A percentile compares a stretch with the other conserved stretches of the same genome.
These are phyloP conservation scores for Leiothrix lutea DNA, from an alignment of 2,113 vertebrate species.

Conservation along the genomic window DNA sequence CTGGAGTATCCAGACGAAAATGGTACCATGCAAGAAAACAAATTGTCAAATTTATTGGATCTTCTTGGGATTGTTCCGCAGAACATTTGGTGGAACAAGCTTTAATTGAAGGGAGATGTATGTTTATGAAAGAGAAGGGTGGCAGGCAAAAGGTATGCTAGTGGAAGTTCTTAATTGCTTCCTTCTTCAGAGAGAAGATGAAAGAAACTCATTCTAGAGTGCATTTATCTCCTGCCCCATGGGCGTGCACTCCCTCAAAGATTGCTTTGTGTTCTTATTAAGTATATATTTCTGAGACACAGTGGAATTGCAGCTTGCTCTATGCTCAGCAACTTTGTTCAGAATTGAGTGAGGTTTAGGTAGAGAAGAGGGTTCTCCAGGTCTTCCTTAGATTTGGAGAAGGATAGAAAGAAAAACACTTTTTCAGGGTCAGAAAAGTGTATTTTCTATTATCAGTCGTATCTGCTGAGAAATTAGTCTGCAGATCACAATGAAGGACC, in stretches of 20 bases:
- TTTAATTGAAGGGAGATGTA: background rate
- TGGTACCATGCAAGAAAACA: background rate
- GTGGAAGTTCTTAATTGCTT: background rate
- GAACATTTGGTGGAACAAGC: background rate
- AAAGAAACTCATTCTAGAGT: background rate
- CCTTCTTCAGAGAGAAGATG: background rate
- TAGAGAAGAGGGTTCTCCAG: background rate
- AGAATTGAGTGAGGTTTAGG: background rate
- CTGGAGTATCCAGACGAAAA: background rate
- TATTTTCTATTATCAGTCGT: background rate
- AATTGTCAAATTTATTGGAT: background rate
- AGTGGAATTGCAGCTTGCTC: background rate
- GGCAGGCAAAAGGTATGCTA: background rate
- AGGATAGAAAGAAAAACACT: background rate
- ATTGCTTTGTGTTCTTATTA: background rate
- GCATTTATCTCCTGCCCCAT: background rate
- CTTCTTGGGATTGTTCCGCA: background rate
- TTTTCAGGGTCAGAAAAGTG: background rate
- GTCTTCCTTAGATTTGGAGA: background rate
- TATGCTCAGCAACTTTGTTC: background rate
- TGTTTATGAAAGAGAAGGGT: background rate
- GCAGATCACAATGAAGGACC: background rate
- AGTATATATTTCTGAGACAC: background rate
- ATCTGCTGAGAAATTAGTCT: background rate
- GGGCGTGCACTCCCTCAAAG: background rate